Percentiles rank a stretch among this genome's conserved stretches.
Conservation (phyloP, 2,888 invertebrate genomes). For the Stenchaetothrips biformis region DNA sequence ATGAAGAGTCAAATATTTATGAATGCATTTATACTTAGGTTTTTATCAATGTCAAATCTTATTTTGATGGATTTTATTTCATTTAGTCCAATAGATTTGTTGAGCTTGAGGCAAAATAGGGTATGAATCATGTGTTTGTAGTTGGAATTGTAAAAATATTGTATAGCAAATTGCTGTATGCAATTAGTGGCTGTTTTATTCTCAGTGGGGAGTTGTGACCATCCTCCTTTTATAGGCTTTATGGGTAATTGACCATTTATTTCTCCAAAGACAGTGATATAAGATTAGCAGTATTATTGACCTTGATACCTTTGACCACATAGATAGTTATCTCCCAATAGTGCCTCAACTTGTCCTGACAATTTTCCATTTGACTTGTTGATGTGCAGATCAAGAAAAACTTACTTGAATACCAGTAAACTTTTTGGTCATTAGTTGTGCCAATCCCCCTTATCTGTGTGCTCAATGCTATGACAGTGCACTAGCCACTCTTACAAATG, state of each 20-base stretch:
- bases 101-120: background rate
- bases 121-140: background rate
- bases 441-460: background rate
- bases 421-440: background rate
- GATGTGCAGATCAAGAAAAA: background rate
- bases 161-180: no score
- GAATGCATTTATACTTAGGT: background rate
- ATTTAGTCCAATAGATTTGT: background rate
- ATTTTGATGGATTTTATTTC: background rate
- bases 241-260: background rate
- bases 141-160: no score
- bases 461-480: background rate
- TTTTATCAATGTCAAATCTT: background rate
- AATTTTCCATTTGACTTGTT: background rate
- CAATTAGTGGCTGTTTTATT: background rate
- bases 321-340: background rate
- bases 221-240: background rate
- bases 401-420: background rate
- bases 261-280: slow-evolving; percentile 15
- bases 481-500: no score
- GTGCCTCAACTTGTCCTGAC: background rate
- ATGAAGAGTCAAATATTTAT: slow-evolving; percentile 1
- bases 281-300: slow-evolving; percentile 16
- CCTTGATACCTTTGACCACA: background rate
- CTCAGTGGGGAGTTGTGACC: background rate